A percentile compares a stretch with the other conserved stretches of the same genome.
Conservation (phyloP, 2,797 vertebrate species). For the Clarias fuscus region DNA sequence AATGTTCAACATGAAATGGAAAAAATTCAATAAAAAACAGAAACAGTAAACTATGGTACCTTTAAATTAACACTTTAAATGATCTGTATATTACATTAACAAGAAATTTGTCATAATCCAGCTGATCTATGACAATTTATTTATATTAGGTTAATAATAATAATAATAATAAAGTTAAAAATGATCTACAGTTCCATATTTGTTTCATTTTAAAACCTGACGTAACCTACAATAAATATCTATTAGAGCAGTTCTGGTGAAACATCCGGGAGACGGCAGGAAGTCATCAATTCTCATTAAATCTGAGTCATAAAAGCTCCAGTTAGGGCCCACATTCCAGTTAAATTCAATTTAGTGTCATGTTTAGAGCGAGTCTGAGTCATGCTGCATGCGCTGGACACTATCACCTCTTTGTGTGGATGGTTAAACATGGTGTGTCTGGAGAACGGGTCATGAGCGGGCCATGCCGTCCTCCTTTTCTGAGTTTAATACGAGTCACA, state of each 20-base stretch:
- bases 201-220: neutral
- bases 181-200: neutral
- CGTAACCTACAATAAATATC: neutral
- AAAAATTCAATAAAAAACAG: too few species aligned
- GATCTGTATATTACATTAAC: neutral
- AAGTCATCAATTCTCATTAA: neutral
- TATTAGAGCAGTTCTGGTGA: neutral
- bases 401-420: neutral
- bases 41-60: too few species aligned
- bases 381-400: neutral
- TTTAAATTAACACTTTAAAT: neutral
- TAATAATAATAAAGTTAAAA: neutral
- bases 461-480: neutral
- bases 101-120: neutral
- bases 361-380: neutral
- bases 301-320: neutral
- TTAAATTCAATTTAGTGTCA: neutral
- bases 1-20: too few species aligned
- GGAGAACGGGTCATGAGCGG: conserved; percentile 12
- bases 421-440: neutral
- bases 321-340: neutral
- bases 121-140: neutral
- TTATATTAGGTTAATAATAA: too few species aligned
- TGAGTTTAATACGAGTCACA: neutral
- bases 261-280: neutral